Evolutionary conservation across 1,140 invertebrate species (phyloP), one percentile per base, ranked within the genome.

Genomic region (Leptinotarsa lineolata): DNA sequence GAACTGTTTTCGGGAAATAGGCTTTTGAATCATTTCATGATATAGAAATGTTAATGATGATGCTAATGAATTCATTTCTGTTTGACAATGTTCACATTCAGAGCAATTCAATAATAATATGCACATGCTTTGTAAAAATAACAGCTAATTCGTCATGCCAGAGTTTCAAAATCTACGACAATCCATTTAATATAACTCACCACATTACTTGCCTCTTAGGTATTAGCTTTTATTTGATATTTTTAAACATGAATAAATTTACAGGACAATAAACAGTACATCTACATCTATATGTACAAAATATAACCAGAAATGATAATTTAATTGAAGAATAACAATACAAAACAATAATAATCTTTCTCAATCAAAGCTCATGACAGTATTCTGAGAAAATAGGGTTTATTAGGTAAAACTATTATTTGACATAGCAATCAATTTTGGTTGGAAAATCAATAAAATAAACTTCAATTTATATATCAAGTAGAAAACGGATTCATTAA

Each of bases 221-320:
- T 70, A 70, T 70, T 70, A 70, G 68, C 68, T 70, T 70, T 70
- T 60, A 70, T 70, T 70, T 60, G 58, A 59, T 16, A 39, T 39
- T 11, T 11, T 39, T 39, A 13, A 12, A 59, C 16, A 59, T n/a
- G 58, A 20, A 18, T 59, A 59, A 59, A 16, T n/a, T 59, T 16
- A 20, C 54, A 59, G 20, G 30, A 11, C 30, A 59, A 18, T n/a
- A 59, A 59, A 59, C 58, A 59, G 16, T 20, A 59, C 58, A 59
- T 59, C 16, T 20, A 59, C 58, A 20, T 59, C 20, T 59, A 59
- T 59, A 59, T 59, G 0, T 20, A 59, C 16, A 59, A 59, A 59
- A 59, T 59, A 59, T 16, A 59, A n/a, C 30, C 11, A 39, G 30
- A 39, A 39, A 39, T 39, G 30, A 39, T 39, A 39, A 39, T 39